Evolutionary conservation across 2,113 vertebrate species (phyloP).

Genomic region (Microcebus griseorufus): DNA sequence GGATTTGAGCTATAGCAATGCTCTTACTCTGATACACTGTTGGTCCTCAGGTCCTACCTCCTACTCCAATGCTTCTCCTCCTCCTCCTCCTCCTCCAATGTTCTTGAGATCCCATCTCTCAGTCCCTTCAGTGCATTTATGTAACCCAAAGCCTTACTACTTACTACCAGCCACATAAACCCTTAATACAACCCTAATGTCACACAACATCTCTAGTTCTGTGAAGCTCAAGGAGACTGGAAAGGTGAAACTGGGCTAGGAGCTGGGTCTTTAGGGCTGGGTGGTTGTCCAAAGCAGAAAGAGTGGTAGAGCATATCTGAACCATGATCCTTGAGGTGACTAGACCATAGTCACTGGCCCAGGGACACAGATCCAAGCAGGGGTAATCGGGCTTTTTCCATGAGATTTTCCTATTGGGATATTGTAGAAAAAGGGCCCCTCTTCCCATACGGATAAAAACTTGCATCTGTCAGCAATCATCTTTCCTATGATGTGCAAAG

Average conservation of each 20-base stretch:
- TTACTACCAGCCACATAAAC: background rate
- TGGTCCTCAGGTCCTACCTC: background rate
- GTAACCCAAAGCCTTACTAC: background rate
- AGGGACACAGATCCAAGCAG: background rate
- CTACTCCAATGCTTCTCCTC: background rate
- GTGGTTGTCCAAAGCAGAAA: background rate
- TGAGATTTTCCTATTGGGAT: background rate
- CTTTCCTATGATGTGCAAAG: background rate
- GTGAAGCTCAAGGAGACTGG: background rate
- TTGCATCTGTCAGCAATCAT: background rate
- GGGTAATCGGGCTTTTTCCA: background rate
- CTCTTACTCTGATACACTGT: background rate
- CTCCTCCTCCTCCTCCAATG: no score
- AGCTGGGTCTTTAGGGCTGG: background rate
- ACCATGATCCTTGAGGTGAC: background rate
- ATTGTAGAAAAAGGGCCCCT: background rate
- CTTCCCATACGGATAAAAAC: background rate
- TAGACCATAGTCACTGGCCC: background rate
- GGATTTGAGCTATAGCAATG: background rate
- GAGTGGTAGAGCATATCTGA: background rate
- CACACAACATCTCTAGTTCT: background rate
- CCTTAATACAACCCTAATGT: background rate
- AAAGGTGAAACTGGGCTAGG: background rate
- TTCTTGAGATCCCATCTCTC: background rate
- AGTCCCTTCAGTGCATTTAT: background rate